phyloP scores from a whole-genome alignment of 2,888 invertebrate genomes.

The Oligia fasciuncula region DNA sequence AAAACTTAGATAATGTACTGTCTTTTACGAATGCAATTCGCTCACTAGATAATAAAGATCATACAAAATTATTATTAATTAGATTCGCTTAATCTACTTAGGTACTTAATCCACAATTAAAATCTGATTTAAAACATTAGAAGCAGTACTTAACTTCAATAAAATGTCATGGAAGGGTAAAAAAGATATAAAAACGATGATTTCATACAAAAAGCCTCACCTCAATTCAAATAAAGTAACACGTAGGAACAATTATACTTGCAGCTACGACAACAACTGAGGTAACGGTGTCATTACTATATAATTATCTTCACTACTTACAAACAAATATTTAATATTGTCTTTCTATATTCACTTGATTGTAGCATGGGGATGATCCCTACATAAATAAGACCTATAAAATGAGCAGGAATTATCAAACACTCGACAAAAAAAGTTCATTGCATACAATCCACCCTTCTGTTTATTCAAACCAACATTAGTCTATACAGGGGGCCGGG shows the following conservation, averaged over 20 bases:
- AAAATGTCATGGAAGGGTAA: conserved; percentile 39
- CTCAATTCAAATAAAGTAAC: conserved; percentile 25
- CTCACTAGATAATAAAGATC: conserved; percentile 35
- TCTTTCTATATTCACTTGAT: conserved; percentile 34
- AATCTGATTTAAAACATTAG: conserved; percentile 31
- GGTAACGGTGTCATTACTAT: conserved; percentile 37
- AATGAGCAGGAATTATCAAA: conserved; percentile 26
- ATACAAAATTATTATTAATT: conserved; percentile 49
- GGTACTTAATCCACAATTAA: conserved; percentile 14
- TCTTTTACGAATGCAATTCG: conserved; percentile 40
- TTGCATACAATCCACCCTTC: neutral
- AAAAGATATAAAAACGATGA: conserved; percentile 47
- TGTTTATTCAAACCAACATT: neutral
- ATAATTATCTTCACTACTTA: conserved; percentile 22
- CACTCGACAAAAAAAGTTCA: neutral
- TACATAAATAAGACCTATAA: neutral
- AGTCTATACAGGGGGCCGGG: neutral
- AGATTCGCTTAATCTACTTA: conserved; percentile 41
- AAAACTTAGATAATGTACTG: conserved; percentile 40
- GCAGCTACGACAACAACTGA: conserved; percentile 29
- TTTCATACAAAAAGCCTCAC: conserved; percentile 28
- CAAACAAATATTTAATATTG: conserved; percentile 50
- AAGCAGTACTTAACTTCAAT: conserved; percentile 18
- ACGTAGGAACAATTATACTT: conserved; percentile 32
- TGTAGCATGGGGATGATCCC: conserved; percentile 2